Evolutionary conservation across 35 echinoderm and acorn worm genomes (phyloP).

Genomic region (Ptychodera flava): DNA sequence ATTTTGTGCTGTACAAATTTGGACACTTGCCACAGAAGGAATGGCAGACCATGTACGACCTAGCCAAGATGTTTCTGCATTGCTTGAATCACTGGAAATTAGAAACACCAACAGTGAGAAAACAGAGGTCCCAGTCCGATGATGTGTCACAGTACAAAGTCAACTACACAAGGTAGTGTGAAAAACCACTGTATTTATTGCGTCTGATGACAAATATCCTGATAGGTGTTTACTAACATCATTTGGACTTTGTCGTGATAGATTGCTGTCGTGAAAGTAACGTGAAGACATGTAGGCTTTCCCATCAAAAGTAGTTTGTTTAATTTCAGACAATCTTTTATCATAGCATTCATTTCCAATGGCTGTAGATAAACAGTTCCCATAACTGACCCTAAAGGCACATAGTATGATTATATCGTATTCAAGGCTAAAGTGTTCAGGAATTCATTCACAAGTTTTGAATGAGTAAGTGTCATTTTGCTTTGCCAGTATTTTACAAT

Average conservation of each 20-base stretch:
- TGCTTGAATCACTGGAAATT: constrained; percentile 97
- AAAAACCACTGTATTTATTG: too few relatives aligned
- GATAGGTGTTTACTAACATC: too few relatives aligned
- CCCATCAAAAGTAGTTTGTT: not conserved
- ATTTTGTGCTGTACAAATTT: constrained; percentile 97
- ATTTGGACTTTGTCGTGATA: too few relatives aligned
- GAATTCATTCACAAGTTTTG: too few relatives aligned
- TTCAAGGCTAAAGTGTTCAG: too few relatives aligned
- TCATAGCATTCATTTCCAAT: too few relatives aligned
- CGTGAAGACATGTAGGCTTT: not conserved
- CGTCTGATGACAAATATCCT: too few relatives aligned
- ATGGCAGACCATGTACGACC: constrained; percentile 92
- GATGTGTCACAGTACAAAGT: constrained; percentile 90
- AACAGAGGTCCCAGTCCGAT: constrained; percentile 81
- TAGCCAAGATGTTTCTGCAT: constrained; percentile 93
- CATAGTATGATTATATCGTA: too few relatives aligned
- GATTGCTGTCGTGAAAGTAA: not conserved
- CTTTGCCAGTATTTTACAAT: too few relatives aligned
- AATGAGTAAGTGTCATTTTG: not conserved
- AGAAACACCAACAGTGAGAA: constrained; percentile 83
- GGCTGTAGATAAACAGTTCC: too few relatives aligned
- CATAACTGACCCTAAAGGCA: too few relatives aligned
- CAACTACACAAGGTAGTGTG: constrained; percentile 95
- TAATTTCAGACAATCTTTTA: not conserved
- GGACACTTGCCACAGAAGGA: constrained; percentile 93